These are phyloP conservation scores for Lordiphosa clarofinis DNA, from an alignment of 1,140 invertebrate species.

Conservation along the genomic window DNA sequence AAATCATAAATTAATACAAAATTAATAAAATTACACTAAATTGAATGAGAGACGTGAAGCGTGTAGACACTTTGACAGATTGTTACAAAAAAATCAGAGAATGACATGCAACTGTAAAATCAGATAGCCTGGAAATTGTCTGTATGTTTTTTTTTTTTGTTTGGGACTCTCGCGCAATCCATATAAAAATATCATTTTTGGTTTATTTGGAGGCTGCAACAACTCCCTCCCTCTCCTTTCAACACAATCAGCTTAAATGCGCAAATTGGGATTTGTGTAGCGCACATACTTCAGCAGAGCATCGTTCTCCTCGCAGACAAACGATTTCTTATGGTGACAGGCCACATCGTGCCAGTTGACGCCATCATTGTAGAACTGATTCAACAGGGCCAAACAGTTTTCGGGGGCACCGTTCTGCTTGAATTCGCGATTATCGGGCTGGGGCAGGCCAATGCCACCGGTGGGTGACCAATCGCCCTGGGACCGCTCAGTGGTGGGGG, in stretches of 20 bases:
- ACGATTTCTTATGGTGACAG: slow-evolving; percentile 90
- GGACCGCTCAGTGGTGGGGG: slow-evolving; percentile 86
- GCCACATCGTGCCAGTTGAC: slow-evolving; percentile 93
- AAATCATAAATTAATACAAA: slow-evolving; percentile 76
- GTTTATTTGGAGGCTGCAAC: slow-evolving; percentile 53
- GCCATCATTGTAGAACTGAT: slow-evolving; percentile 92
- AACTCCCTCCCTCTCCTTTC: slow-evolving; percentile 9
- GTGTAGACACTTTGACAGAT: slow-evolving; percentile 33
- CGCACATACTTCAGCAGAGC: slow-evolving; percentile 89
- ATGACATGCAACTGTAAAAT: slow-evolving; percentile 29
- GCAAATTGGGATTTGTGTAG: slow-evolving; percentile 87
- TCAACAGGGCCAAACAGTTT: slow-evolving; percentile 89
- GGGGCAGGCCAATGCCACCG: slow-evolving; percentile 88
- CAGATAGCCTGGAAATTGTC: slow-evolving; percentile 17
- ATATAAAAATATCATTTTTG: slow-evolving; percentile 69
- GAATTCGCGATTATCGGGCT: slow-evolving; percentile 90
- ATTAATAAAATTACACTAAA: slow-evolving; percentile 66
- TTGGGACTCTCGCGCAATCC: slow-evolving; percentile 2
- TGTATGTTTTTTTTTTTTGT: slow-evolving; percentile 11
- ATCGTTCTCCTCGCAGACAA: slow-evolving; percentile 91
- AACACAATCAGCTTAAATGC: slow-evolving; percentile 80
- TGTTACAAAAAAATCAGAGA: slow-evolving; percentile 41
- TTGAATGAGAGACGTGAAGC: slow-evolving; percentile 44
- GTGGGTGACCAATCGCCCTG: slow-evolving; percentile 91
- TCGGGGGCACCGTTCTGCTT: slow-evolving; percentile 88